phyloP scores from a whole-genome alignment of 1,140 invertebrate species.

The Euwallacea fornicatus region DNA sequence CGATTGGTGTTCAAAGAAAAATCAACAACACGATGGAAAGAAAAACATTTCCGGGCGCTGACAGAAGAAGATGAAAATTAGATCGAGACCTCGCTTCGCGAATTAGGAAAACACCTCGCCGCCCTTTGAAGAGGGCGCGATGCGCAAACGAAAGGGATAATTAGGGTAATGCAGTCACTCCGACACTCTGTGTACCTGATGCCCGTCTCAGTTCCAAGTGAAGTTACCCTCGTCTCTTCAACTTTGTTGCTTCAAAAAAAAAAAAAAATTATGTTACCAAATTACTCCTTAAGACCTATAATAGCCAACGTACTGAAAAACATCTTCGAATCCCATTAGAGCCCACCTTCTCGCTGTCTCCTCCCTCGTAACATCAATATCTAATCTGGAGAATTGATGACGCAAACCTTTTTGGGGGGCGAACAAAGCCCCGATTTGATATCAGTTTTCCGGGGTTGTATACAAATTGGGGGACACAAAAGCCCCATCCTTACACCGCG shows the following conservation, averaged over 20 bases:
- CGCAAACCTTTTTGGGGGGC: conserved; percentile 15
- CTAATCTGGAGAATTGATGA: conserved; percentile 33
- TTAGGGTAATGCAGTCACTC: conserved; percentile 52
- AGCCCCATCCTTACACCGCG: conserved; percentile 38
- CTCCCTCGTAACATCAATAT: too few species aligned
- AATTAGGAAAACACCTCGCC: conserved; percentile 55
- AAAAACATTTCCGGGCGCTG: conserved; percentile 29
- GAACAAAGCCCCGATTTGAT: conserved; percentile 37
- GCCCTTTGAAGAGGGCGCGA: conserved; percentile 51
- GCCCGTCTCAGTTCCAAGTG: too few species aligned
- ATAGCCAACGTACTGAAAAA: too few species aligned
- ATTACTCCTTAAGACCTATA: too few species aligned
- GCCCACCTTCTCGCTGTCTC: too few species aligned
- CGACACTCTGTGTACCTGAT: background rate
- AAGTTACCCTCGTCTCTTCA: too few species aligned
- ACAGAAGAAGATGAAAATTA: conserved; percentile 52
- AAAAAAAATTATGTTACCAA: too few species aligned
- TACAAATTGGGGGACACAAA: conserved; percentile 48
- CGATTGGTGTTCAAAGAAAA: conserved; percentile 42
- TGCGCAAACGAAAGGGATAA: conserved; percentile 54
- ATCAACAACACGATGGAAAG: conserved; percentile 51
- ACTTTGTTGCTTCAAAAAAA: too few species aligned
- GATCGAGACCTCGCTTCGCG: conserved; percentile 44
- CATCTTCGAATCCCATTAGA: too few species aligned
- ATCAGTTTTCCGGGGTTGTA: conserved; percentile 46